phyloP scores from a whole-genome alignment of 2,888 invertebrate genomes.

The Agriopis leucophaearia region DNA sequence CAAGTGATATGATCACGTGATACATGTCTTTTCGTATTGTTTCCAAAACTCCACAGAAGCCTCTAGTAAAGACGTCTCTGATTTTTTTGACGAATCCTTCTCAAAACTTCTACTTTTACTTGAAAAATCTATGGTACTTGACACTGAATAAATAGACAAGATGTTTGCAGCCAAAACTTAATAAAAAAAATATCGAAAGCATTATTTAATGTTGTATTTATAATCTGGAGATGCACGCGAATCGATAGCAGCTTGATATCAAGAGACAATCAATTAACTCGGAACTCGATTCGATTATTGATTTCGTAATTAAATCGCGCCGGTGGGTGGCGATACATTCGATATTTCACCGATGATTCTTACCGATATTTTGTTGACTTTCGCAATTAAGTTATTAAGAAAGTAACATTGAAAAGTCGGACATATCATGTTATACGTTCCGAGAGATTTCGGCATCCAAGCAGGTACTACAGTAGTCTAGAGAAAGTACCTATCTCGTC shows the following conservation, averaged over 20 bases:
- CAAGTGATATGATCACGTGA: too few species aligned
- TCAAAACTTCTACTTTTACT: too few species aligned
- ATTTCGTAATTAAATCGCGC: constrained; percentile 83
- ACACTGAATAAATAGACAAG: too few species aligned
- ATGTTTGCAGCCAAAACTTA: background rate
- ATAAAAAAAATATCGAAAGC: background rate
- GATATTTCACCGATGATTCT: constrained; percentile 57
- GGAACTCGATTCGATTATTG: constrained; percentile 80
- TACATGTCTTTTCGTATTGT: too few species aligned
- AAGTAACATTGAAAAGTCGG: constrained; percentile 38
- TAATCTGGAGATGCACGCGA: constrained; percentile 67
- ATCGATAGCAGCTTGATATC: constrained; percentile 70
- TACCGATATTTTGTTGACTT: constrained; percentile 64
- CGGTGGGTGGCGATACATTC: constrained; percentile 64
- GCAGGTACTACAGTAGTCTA: too few species aligned
- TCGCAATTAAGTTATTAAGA: constrained; percentile 67
- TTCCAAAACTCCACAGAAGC: too few species aligned
- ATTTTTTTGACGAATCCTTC: too few species aligned
- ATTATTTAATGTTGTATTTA: constrained; percentile 35
- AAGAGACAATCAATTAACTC: constrained; percentile 77
- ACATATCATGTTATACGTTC: constrained; percentile 2
- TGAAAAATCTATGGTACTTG: too few species aligned
- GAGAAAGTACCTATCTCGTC: background rate
- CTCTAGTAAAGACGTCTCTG: too few species aligned
- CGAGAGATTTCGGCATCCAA: background rate